Evolutionary conservation across 2,113 vertebrate genomes (phyloP), one percentile per base, ranked within the genome.

Genomic region (Ceyx margarethae): DNA sequence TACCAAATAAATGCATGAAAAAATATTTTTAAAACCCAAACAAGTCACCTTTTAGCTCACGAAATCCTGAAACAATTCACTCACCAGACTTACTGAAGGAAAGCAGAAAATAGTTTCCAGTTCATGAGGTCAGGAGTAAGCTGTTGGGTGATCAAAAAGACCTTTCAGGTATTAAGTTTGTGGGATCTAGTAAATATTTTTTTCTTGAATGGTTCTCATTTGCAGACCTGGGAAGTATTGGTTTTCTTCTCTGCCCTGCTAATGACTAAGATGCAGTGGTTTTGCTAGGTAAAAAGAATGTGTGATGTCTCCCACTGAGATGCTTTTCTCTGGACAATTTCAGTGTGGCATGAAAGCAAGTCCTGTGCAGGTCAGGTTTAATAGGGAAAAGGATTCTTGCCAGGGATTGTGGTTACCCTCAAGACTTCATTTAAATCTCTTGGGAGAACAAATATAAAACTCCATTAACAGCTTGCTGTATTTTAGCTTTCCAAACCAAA

Each of bases 211-310:
- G 2, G 62, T 89, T 96, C 94, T 92, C 79, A 91, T 91, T 94
- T 93, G 78, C 94, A 96, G 72, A 91, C 80, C 53, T 67, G 81
- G 48, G 89, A 94, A 96, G 91, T 91, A 89, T 42, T 89, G 64
- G 75, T 82, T 93, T 95, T 79, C 84, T 85, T 92, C 72, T 75
- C 86, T 92, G 29, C 43, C 26, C 20, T 77, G 60, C 23, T 92
- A 87, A 74, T 92, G 89, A 89, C 71, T 87, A 89, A 81, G 87
- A 73, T 0, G 23, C 40, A 71, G 40, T 60, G 35, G 58, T 57
- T 92, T 56, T 74, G 48, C 72, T 45, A 23, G 40, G 83, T 54
- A 94, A 85, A 62, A 94, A 85, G 43, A 89, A 91, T 56, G 60
- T 77, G 71, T 42, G 43, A n/a, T 85, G 65, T 87, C 85, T 94